These are phyloP conservation scores for Nicator chloris DNA, from an alignment of 2,113 vertebrate species.

Conservation along the genomic window DNA sequence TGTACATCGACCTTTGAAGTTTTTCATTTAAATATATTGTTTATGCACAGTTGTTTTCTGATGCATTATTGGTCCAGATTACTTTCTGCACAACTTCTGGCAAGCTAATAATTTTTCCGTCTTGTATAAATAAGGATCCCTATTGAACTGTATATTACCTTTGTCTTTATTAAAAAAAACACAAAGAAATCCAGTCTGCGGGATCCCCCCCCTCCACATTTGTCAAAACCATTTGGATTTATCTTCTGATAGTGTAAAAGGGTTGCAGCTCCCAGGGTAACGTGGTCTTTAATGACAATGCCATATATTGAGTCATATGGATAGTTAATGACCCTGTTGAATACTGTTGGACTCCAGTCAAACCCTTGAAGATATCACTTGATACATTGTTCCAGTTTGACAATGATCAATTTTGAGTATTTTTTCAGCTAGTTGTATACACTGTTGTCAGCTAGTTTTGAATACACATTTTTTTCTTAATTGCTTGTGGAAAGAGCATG, in stretches of 20 bases:
- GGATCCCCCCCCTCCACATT: background rate
- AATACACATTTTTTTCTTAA: background rate
- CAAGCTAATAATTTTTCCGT: background rate
- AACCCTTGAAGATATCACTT: background rate
- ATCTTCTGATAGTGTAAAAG: background rate
- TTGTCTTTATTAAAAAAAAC: background rate
- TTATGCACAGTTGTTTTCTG: background rate
- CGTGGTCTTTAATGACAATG: background rate
- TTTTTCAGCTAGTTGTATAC: background rate
- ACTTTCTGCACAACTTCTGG: background rate
- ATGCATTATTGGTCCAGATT: background rate
- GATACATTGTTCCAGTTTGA: background rate
- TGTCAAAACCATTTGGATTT: background rate
- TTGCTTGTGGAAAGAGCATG: background rate
- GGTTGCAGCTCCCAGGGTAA: background rate
- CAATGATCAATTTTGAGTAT: background rate
- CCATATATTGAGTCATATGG: background rate
- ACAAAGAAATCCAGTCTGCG: background rate
- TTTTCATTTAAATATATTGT: background rate
- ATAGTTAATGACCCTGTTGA: background rate
- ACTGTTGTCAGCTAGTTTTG: background rate
- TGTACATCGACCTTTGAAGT: background rate
- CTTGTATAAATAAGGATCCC: background rate
- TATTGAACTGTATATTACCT: background rate
- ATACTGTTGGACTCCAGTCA: background rate